These are phyloP conservation scores for Proctacanthus coquilletti DNA, from an alignment of 1,140 invertebrate species.

Conservation along the genomic window DNA sequence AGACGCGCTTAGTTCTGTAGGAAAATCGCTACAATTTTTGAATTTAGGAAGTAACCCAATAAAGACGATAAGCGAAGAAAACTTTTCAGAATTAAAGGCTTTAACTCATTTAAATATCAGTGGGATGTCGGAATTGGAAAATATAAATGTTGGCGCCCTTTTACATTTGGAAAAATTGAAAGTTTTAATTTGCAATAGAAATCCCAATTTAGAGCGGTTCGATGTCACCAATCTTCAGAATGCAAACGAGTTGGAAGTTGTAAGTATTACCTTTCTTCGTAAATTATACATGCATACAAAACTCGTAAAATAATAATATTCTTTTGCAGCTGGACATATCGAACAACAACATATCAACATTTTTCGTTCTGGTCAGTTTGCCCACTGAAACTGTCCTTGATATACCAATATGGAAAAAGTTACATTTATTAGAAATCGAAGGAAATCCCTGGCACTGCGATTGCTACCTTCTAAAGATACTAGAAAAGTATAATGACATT, in stretches of 20 bases:
- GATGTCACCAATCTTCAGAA: slow-evolving; percentile 13
- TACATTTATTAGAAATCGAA: no score
- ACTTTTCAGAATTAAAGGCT: slow-evolving; percentile 36
- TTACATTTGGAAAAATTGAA: slow-evolving; percentile 27
- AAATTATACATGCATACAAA: no score
- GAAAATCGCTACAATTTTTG: slow-evolving; percentile 33
- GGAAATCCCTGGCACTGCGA: slow-evolving; percentile 43
- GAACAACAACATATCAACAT: no score
- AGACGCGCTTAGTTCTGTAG: slow-evolving; percentile 32
- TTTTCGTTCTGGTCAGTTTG: no score
- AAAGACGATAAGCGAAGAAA: slow-evolving; percentile 34
- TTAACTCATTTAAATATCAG: slow-evolving; percentile 38
- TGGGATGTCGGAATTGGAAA: slow-evolving; percentile 34
- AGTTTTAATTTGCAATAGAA: slow-evolving; percentile 16
- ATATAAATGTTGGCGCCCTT: slow-evolving; percentile 35
- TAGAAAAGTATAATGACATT: slow-evolving; percentile 11
- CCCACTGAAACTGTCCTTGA: no score
- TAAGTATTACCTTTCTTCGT: slow-evolving; percentile 5
- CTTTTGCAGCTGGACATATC: slow-evolving; percentile 21
- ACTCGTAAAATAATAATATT: no score
- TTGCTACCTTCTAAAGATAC: slow-evolving; percentile 27
- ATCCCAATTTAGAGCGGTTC: slow-evolving; percentile 16
- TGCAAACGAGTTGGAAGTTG: slow-evolving; percentile 14
- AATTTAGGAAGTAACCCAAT: slow-evolving; percentile 41
- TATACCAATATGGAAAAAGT: no score